phyloP scores from a whole-genome alignment of 2,113 vertebrate species.

The Verasper variegatus region DNA sequence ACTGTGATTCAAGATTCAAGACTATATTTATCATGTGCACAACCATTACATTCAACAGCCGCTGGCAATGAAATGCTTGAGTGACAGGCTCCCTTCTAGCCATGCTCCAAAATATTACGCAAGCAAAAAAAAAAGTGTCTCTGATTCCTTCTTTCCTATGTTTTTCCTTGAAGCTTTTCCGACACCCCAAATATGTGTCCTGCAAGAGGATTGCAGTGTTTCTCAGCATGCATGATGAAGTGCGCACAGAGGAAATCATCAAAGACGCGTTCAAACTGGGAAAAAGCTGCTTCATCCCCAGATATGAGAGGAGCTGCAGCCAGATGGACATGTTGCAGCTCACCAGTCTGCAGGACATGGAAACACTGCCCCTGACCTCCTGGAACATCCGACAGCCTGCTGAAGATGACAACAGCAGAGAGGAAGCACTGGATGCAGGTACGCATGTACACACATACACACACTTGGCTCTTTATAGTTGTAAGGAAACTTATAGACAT shows the following conservation, averaged over 20 bases:
- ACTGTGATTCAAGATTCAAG: too few species aligned
- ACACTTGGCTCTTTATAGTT: too few species aligned
- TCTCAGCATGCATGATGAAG: slow-evolving; percentile 93
- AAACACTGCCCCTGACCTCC: slow-evolving; percentile 86
- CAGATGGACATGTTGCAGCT: slow-evolving; percentile 96
- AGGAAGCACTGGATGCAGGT: slow-evolving; percentile 91
- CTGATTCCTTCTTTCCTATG: slow-evolving; percentile 4
- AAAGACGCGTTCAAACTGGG: slow-evolving; percentile 85
- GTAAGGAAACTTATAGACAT: too few species aligned
- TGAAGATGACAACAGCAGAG: slow-evolving; percentile 81
- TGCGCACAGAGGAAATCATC: slow-evolving; percentile 89
- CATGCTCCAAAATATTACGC: too few species aligned
- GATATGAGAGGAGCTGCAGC: slow-evolving; percentile 83
- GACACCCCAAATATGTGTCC: slow-evolving; percentile 86
- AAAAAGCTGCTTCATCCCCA: slow-evolving; percentile 93
- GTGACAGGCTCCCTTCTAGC: too few species aligned
- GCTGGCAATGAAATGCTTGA: too few species aligned
- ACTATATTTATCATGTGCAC: too few species aligned
- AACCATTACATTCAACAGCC: too few species aligned
- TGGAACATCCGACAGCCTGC: slow-evolving; percentile 94
- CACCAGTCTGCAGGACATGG: slow-evolving; percentile 84
- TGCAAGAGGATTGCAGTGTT: slow-evolving; percentile 90
- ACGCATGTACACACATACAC: not conserved
- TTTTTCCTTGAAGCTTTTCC: slow-evolving; percentile 81
- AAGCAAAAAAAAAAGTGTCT: too few species aligned